Conservation (phyloP, 2,797 vertebrate genomes). For the Sebastes paucispinis region DNA sequence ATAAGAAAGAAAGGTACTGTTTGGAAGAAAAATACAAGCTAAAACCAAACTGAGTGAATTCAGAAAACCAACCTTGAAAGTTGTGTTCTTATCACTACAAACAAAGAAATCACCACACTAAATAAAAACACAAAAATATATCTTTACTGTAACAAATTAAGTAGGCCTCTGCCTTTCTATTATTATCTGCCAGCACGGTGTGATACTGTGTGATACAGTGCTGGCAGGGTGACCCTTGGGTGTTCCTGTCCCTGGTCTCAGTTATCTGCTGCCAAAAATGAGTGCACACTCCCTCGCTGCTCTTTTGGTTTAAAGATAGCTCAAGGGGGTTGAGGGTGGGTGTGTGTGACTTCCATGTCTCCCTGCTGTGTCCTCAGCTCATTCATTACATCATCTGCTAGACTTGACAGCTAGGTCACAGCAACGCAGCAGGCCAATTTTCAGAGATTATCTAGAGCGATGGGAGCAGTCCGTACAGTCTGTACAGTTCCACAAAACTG, state of each 20-base stretch:
- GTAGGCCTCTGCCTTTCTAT: conserved; percentile 11
- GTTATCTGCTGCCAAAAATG: conserved; percentile 73
- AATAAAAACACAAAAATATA: neutral
- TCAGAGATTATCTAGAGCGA: conserved; percentile 54
- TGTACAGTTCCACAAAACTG: conserved; percentile 37
- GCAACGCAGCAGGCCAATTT: conserved; percentile 48
- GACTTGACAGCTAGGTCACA: conserved; percentile 61
- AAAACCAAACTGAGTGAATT: neutral
- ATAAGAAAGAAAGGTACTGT: neutral
- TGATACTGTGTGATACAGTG: neutral
- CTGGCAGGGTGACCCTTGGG: conserved; percentile 39
- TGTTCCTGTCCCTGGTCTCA: conserved; percentile 45
- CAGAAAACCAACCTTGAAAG: neutral
- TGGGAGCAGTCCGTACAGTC: neutral
- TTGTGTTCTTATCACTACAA: neutral
- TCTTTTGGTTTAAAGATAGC: conserved; percentile 76
- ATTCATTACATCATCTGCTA: conserved; percentile 63
- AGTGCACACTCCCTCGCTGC: conserved; percentile 59
- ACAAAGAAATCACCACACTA: neutral
- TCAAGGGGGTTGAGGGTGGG: conserved; percentile 24
- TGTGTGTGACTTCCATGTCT: conserved; percentile 15
- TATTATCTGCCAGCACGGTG: neutral
- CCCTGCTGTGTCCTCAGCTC: conserved; percentile 4
- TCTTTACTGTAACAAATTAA: neutral
- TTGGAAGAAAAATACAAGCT: neutral